Percentiles rank a stretch among this genome's conserved stretches.
Evolutionary conservation across 2,113 vertebrate genomes (phyloP).

Genomic region (Sinocyclocheilus rhinocerous): DNA sequence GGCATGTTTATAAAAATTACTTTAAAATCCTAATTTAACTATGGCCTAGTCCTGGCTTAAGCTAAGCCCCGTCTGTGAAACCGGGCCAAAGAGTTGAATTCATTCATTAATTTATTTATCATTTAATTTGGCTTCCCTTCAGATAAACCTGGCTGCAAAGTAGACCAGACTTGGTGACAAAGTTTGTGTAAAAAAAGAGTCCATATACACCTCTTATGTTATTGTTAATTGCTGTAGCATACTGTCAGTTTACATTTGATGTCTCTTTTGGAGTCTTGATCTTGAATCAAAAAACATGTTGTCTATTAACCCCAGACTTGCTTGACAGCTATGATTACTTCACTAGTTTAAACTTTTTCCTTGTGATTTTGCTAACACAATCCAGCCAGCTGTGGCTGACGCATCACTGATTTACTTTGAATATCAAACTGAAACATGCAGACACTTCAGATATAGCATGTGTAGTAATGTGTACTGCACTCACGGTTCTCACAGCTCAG

Average conservation of each 20-base stretch:
- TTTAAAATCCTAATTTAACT: too few species aligned
- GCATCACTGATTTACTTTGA: neutral
- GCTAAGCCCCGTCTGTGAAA: too few species aligned
- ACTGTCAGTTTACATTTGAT: neutral
- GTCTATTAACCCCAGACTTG: neutral
- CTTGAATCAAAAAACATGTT: neutral
- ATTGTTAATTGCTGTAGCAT: neutral
- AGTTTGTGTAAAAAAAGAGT: too few species aligned
- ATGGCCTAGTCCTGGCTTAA: too few species aligned
- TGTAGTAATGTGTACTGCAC: neutral
- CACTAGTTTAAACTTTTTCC: neutral
- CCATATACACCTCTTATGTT: too few species aligned
- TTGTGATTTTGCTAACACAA: neutral
- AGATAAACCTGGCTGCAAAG: too few species aligned
- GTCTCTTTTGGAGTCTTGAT: neutral
- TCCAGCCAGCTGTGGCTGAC: neutral
- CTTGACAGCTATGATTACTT: neutral
- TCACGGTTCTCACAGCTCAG: constrained; percentile 3
- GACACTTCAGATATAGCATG: neutral
- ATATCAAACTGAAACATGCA: neutral
- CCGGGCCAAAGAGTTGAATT: too few species aligned
- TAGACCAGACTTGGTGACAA: too few species aligned
- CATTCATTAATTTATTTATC: too few species aligned
- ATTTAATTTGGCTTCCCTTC: too few species aligned
- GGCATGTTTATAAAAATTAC: too few species aligned